phyloP scores from a whole-genome alignment of 2,888 invertebrate genomes.

The Mactromeris polynyma region DNA sequence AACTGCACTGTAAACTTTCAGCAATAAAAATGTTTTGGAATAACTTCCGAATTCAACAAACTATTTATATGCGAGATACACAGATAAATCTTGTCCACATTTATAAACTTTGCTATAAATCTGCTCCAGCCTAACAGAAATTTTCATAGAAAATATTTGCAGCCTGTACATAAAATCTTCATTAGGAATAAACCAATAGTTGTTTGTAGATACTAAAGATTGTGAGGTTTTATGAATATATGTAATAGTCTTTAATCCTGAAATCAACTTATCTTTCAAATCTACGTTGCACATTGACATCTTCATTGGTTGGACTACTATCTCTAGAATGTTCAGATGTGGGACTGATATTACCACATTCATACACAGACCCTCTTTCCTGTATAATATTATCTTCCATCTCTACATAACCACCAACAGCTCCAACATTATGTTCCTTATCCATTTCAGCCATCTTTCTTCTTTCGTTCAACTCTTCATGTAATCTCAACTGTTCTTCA shows the following conservation, averaged over 20 bases:
- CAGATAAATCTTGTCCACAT: neutral
- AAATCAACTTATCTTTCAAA: constrained; percentile 59
- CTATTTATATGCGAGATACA: neutral
- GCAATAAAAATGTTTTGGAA: neutral
- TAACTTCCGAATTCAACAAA: neutral
- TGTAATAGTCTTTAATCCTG: neutral
- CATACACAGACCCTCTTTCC: constrained; percentile 27
- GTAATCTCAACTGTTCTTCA: constrained; percentile 68
- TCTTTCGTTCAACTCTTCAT: constrained; percentile 73
- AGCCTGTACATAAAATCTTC: too few species aligned
- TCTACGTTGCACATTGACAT: constrained; percentile 52
- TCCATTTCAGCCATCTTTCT: constrained; percentile 72
- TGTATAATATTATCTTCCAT: constrained; percentile 44
- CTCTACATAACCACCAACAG: constrained; percentile 71
- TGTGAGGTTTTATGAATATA: neutral
- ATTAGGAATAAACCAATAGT: too few species aligned
- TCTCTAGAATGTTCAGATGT: constrained; percentile 68
- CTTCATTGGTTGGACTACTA: constrained; percentile 71
- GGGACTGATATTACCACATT: constrained; percentile 59
- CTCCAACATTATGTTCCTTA: constrained; percentile 71
- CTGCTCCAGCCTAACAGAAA: neutral
- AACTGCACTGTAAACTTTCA: too few species aligned
- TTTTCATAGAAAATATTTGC: too few species aligned
- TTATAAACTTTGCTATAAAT: neutral
- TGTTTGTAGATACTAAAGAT: neutral